Evolutionary conservation across 2,113 vertebrate species (phyloP).

Genomic region (Emydocephalus ijimae): DNA sequence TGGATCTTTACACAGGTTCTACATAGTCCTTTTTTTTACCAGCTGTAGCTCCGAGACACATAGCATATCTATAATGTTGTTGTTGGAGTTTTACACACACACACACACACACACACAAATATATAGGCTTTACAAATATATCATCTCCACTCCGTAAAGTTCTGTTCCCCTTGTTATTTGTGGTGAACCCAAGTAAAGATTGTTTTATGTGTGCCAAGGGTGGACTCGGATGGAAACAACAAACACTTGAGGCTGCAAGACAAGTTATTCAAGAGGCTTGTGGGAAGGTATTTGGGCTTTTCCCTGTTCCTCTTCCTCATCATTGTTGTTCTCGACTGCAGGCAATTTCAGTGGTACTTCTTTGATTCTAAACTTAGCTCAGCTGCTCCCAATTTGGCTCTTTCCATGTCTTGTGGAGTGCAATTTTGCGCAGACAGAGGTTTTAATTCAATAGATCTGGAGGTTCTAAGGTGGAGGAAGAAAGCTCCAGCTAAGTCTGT

Average conservation of each 20-base stretch:
- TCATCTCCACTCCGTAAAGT: conserved; percentile 3
- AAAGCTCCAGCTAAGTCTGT: neutral
- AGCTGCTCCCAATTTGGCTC: neutral
- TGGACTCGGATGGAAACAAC: conserved; percentile 60
- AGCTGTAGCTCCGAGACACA: neutral
- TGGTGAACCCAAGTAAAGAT: conserved; percentile 47
- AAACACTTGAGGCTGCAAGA: conserved; percentile 59
- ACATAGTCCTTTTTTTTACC: neutral
- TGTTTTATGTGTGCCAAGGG: conserved; percentile 59
- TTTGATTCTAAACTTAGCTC: neutral
- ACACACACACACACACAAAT: neutral
- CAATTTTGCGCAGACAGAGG: neutral
- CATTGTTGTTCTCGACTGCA: neutral
- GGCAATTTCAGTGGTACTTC: conserved; percentile 17
- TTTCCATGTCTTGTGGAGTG: neutral
- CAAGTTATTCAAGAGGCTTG: conserved; percentile 63
- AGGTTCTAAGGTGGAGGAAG: neutral
- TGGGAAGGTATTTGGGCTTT: conserved; percentile 61
- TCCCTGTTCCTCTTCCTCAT: conserved; percentile 60
- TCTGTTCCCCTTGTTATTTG: conserved; percentile 32
- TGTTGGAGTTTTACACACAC: too few relatives aligned
- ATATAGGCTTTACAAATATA: conserved; percentile 8
- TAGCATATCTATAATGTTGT: neutral
- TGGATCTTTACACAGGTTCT: neutral
- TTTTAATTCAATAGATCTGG: neutral